phyloP scores from a whole-genome alignment of 2,113 vertebrate species.

The Labeo catla region DNA sequence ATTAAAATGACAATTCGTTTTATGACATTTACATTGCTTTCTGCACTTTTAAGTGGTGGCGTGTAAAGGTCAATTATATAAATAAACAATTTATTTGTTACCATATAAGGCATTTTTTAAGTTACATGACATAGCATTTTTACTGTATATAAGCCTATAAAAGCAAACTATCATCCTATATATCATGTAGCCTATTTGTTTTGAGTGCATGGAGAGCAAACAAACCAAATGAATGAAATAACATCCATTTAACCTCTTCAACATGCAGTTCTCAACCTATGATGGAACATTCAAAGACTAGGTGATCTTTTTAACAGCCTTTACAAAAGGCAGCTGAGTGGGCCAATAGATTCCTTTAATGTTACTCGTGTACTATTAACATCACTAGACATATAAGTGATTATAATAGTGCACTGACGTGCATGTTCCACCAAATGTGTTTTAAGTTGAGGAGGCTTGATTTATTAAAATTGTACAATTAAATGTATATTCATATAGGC shows the following conservation, averaged over 20 bases:
- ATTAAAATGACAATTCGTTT: no score
- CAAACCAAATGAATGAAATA: background rate
- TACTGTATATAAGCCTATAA: background rate
- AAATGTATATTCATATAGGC: background rate
- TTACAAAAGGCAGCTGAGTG: slow-evolving; percentile 10
- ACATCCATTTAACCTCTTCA: background rate
- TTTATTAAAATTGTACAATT: background rate
- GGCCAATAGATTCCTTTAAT: slow-evolving; percentile 5
- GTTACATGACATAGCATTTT: background rate
- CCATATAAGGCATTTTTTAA: background rate
- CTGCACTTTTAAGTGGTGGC: no score
- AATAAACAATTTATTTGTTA: background rate
- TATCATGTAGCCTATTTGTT: background rate
- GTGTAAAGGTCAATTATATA: no score
- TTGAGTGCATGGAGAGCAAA: background rate
- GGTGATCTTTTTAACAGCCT: background rate
- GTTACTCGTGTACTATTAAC: slow-evolving; percentile 1
- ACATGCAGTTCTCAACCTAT: background rate
- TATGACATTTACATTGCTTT: no score
- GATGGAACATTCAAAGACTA: background rate
- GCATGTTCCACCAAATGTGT: slow-evolving; percentile 7
- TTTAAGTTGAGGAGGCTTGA: background rate
- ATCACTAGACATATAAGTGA: background rate
- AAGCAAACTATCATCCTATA: background rate
- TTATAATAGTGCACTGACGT: slow-evolving; percentile 35